Evolutionary conservation across 2,797 vertebrate genomes (phyloP), one percentile per base, ranked within the genome.

Genomic region (Pseudomugil tenellus): DNA sequence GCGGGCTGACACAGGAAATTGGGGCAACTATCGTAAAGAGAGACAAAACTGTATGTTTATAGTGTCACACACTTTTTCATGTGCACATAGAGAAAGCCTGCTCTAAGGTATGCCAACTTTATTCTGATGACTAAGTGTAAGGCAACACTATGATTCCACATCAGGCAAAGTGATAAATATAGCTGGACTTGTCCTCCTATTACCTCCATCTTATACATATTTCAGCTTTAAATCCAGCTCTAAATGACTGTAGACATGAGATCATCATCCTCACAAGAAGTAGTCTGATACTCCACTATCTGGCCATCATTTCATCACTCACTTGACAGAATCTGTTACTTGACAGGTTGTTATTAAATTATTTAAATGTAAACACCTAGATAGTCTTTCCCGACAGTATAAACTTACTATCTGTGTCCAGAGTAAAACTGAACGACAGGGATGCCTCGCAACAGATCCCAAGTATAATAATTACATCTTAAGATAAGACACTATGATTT

Each of bases 1-100:
- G 96, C 65, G 96, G 87, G 79, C 94, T 93, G 77, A 95, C 96
- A 16, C 78, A 91, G 4, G 92, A 87, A 85, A 94, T 94, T 28
- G 94, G 94, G 66, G 92, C 87, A 91, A 98, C 97, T 99, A 84
- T 81, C 10, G 49, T 35, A 65, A 68, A 11, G 81, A 70, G 16
- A 34, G 35, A 74, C 41, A 6, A 69, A 76, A 69, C 7, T 48
- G 32, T 25, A 55, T 26, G 28, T 53, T 35, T 56, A n/a, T 10
- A 74, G 57, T 11, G 4, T 31, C 35, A 28, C 37, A 49, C 48
- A 29, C 41, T 60, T 25, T 37, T 25, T 65, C 32, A 56, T n/a
- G 62, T n/a, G 26, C 41, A 71, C 2, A 58, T 41, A 72, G 48
- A 61, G 31, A 3, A 57, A 1, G 26, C 52, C 31, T 54, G 53